Evolutionary conservation across 2,888 invertebrate genomes (phyloP).

Genomic region (Nemurella pictetii): DNA sequence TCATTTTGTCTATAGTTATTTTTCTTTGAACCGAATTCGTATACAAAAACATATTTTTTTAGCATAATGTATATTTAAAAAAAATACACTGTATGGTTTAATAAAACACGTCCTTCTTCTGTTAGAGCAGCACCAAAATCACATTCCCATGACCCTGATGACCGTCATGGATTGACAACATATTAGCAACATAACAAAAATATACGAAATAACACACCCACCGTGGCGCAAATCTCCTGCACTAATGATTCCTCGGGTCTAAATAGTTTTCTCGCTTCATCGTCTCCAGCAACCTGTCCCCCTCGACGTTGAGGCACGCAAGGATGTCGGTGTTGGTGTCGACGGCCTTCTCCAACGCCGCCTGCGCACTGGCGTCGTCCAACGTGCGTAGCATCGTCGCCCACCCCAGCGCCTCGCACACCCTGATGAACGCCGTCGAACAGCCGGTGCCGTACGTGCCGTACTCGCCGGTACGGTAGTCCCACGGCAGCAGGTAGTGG

Average conservation of each 20-base stretch:
- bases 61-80: no score
- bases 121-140: no score
- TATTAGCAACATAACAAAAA: no score
- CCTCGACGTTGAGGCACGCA: slow-evolving; percentile 60
- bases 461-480: slow-evolving; percentile 81
- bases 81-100: no score
- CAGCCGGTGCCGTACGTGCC: slow-evolving; percentile 66
- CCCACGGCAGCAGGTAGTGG: slow-evolving; percentile 76
- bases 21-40: no score
- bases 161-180: no score
- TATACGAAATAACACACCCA: no score
- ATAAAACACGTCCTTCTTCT: no score
- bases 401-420: slow-evolving; percentile 69
- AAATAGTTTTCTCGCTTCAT: slow-evolving; percentile 17
- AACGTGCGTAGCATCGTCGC: slow-evolving; percentile 67
- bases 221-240: no score
- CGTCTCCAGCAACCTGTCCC: slow-evolving; percentile 38
- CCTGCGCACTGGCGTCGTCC: slow-evolving; percentile 63
- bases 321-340: slow-evolving; percentile 59
- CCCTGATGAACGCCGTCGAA: slow-evolving; percentile 67
- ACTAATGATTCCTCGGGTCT: slow-evolving; percentile 17
- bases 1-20: no score
- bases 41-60: no score
- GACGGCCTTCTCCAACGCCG: slow-evolving; percentile 63
- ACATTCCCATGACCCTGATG: no score